Conservation (phyloP, 2,113 vertebrate species). For the Phaethon lepturus region DNA sequence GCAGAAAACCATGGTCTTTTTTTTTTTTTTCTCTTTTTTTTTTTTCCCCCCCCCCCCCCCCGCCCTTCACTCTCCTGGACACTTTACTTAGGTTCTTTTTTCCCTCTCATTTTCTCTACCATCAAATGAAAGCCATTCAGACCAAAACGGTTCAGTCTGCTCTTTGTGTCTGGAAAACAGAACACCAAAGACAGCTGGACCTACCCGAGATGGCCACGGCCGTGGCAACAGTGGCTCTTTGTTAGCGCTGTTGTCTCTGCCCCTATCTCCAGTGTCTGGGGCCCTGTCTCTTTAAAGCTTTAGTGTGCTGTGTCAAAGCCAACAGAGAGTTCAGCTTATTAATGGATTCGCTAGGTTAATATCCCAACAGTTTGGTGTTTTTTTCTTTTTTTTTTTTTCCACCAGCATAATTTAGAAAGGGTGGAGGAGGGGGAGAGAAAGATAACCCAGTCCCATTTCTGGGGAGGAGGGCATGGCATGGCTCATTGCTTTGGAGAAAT, state of each 20-base stretch:
- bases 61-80: constrained; percentile 10
- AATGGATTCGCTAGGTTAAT: constrained; percentile 66
- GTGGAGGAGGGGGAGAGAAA: neutral
- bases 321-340: constrained; percentile 65
- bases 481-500: constrained; percentile 53
- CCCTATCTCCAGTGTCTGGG: constrained; percentile 58
- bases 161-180: constrained; percentile 70
- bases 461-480: constrained; percentile 40
- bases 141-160: constrained; percentile 64
- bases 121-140: constrained; percentile 64
- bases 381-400: neutral
- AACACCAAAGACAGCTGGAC: constrained; percentile 63
- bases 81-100: constrained; percentile 65
- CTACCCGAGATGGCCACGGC: constrained; percentile 68
- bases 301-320: constrained; percentile 46
- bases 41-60: too few relatives aligned
- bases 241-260: constrained; percentile 61
- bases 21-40: neutral
- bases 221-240: constrained; percentile 69
- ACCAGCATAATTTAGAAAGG: constrained; percentile 32
- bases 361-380: constrained; percentile 55
- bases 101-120: constrained; percentile 59
- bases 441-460: constrained; percentile 31
- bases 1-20: constrained; percentile 11
- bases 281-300: constrained; percentile 66